phyloP scores from a whole-genome alignment of 2,888 invertebrate species.

The Amaurobius ferox region DNA sequence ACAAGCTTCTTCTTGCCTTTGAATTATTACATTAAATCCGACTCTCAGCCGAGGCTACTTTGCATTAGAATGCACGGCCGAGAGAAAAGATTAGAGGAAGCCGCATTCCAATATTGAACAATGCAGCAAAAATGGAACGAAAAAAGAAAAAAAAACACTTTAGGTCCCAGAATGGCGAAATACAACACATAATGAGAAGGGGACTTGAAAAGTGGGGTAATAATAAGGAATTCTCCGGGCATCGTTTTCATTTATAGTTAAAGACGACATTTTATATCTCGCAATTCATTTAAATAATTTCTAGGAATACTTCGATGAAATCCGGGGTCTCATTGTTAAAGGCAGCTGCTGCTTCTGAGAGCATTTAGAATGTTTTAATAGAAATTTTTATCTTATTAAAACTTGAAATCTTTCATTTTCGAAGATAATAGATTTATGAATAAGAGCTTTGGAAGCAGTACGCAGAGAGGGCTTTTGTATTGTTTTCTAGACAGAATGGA shows the following conservation, averaged over 20 bases:
- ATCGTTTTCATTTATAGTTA: constrained; percentile 66
- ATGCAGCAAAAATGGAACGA: neutral
- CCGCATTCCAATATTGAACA: constrained; percentile 8
- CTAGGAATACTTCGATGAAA: neutral
- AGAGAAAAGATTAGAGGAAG: constrained; percentile 28
- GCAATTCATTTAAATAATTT: constrained; percentile 63
- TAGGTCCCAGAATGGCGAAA: constrained; percentile 5
- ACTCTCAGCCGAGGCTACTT: constrained; percentile 44
- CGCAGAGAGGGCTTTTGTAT: neutral
- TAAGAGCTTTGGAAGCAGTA: neutral
- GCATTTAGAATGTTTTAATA: neutral
- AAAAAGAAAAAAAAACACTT: constrained; percentile 10
- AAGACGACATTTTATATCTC: constrained; percentile 57
- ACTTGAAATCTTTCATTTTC: neutral
- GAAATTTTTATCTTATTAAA: neutral
- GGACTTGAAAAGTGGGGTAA: constrained; percentile 18
- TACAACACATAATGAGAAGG: constrained; percentile 62
- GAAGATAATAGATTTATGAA: constrained; percentile 1
- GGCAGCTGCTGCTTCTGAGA: neutral
- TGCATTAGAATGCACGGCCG: constrained; percentile 55
- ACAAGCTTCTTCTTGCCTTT: constrained; percentile 37
- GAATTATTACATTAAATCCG: constrained; percentile 67
- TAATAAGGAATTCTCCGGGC: constrained; percentile 38
- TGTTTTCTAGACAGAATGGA: too few relatives aligned
- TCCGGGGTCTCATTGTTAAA: neutral